Conservation (phyloP, 2,888 invertebrate species). For the Anthophora plumipes region DNA sequence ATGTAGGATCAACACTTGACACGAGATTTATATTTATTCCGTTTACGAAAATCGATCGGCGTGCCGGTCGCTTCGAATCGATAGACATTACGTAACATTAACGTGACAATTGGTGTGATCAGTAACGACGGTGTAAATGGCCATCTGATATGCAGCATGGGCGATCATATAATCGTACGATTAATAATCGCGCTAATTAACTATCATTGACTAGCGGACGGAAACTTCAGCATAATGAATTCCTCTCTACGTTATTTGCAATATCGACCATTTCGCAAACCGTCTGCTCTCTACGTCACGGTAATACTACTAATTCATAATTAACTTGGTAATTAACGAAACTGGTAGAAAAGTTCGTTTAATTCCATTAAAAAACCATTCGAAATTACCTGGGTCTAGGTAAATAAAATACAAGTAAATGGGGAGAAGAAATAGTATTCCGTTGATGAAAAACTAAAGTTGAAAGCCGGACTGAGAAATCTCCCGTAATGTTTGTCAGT, state of each 20-base stretch:
- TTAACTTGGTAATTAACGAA: background rate
- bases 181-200: background rate
- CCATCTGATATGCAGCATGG: background rate
- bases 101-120: too few species aligned
- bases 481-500: background rate
- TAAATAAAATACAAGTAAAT: too few species aligned
- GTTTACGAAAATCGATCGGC: too few species aligned
- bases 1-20: background rate
- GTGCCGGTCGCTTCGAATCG: too few species aligned
- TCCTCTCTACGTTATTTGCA: background rate
- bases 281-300: background rate
- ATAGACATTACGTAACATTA: background rate
- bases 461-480: background rate
- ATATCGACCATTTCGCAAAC: too few species aligned
- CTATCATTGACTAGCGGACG: background rate
- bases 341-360: background rate
- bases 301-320: background rate
- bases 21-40: background rate
- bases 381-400: background rate
- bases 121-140: background rate
- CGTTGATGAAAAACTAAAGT: background rate
- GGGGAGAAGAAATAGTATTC: background rate
- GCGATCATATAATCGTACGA: background rate
- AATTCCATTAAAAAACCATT: background rate
- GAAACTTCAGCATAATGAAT: background rate